Base-by-base conservation (phyloP, 37 sponge, comb jelly and placozoan species). In the Lycopodina hypogea region DNA sequence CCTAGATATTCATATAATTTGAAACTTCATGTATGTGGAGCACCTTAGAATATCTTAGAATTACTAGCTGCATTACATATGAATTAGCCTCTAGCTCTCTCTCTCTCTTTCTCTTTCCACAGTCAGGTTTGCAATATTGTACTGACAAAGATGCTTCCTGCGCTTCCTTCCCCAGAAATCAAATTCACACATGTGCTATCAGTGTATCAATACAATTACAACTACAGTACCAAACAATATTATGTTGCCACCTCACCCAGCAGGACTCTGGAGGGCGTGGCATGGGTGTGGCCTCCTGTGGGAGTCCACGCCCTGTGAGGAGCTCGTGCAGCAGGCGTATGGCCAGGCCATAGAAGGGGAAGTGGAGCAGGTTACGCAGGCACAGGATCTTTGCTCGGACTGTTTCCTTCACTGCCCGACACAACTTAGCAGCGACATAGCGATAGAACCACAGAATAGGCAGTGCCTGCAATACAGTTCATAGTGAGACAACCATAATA, bases 391-490 rank as follows among this genome's bases (percentile, higher is more conserved):
- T 71, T 32, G 84, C 78, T 48, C 40, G 38, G 0, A 81, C 86
- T 28, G 79, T 69, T 58, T 91, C 88, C n/a, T 72, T 39, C 26
- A 77, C 62, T 65, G 57, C 51, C n/a, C 84, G 71, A 45, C 82
- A 85, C 38, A 86, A 51, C 1, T 56, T 71, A 69, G 67, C 56
- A n/a, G 90, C 81, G 15, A 89, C 68, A 53, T 83, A 52, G 56
- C 87, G 69, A 60, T 95, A 92, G 42, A 92, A 68, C 61, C 80
- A 82, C 75, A 95, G 69, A 24, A 95, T 71, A 51, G 96, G 96
- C 15, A 92, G 83, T 4, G 76, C 81, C 85, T 86, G 74, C 39
- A 74, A 70, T 33, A 75, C 0, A 34, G 59, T n/a, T n/a, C n/a
- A n/a, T n/a, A n/a, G n/a, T n/a, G n/a, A n/a, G n/a, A n/a, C n/a